Base-by-base conservation (phyloP, 2,113 vertebrate genomes). In the Pseudopipra pipra region DNA sequence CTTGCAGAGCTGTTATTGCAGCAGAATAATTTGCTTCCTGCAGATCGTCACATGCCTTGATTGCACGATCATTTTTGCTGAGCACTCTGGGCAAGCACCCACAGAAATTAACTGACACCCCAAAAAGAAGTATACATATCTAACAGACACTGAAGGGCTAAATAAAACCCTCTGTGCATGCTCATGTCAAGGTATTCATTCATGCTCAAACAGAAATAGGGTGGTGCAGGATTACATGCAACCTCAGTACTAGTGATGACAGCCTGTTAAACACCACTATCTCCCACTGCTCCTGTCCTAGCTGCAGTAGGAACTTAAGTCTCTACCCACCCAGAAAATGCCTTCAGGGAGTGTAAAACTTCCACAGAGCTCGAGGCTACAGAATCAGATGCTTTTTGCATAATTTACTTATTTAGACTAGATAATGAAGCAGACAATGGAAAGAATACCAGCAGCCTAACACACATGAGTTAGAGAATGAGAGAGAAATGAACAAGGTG, bases 241-340 rank as follows among this genome's bases (percentile, higher is more conserved):
- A 47, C 22, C 46, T 21, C 33, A 17, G 27, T 31, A 27, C 4
- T 62, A 5, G 3, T n/a, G 66, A 31, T 0, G 0, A 44, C 20
- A 49, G n/a, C 25, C 16, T 49, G 23, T 13, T 59, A 18, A 90
- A 41, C 16, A 35, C 31, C 27, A 23, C 47, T 52, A 52, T 6
- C 28, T 74, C 63, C 47, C 55, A 70, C 43, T 59, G 52, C 35
- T 85, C 63, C 55, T 70, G 17, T 77, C 47, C 5, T 6, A 63
- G 14, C 8, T 87, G n/a, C 25, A 35, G 7, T 10, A 58, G 21
- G 33, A 22, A 25, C 5, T 0, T 31, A 49, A 67, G 14, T 56
- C 74, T 77, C 39, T 82, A 33, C 16, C 14, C 59, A 76, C 18
- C 7, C 54, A 76, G 15, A 44, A 67, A 75, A 72, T 59, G 25